Conservation (phyloP, 2,888 invertebrate species). For the Leucoma salicis region DNA sequence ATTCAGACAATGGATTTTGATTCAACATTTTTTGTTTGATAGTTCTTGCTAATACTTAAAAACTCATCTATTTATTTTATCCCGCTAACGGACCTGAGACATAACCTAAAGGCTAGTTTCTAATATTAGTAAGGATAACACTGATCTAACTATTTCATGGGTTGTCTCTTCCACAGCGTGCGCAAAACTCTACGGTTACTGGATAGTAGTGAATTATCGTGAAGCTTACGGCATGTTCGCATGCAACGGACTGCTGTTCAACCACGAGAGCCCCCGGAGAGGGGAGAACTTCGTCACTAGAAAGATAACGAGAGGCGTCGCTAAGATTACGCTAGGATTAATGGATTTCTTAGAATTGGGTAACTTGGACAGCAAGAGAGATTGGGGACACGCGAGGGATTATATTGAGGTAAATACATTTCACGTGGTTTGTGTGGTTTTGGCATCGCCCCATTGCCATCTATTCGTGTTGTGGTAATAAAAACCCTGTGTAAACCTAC, state of each 20-base stretch:
- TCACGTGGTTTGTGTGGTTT: no score
- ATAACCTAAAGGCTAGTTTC: no score
- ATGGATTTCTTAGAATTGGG: constrained; percentile 94
- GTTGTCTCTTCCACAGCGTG: constrained; percentile 84
- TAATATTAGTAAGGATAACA: no score
- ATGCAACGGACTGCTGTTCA: constrained; percentile 97
- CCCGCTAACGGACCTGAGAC: no score
- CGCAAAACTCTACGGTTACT: constrained; percentile 97
- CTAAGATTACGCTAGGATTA: constrained; percentile 95
- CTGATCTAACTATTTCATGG: not conserved
- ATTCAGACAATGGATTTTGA: no score
- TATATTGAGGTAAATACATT: constrained; percentile 91
- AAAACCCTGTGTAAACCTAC: no score
- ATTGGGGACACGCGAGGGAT: constrained; percentile 99
- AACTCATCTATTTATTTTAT: no score
- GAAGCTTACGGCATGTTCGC: constrained; percentile 98
- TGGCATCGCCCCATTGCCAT: no score
- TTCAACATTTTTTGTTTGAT: no score
- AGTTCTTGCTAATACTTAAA: no score
- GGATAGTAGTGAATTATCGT: constrained; percentile 97
- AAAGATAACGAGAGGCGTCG: constrained; percentile 98
- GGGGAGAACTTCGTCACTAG: constrained; percentile 99
- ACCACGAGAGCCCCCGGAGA: constrained; percentile 97
- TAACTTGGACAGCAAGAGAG: constrained; percentile 96
- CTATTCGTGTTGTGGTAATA: no score